Percentiles rank a stretch among this genome's conserved stretches.
Evolutionary conservation across 2,113 vertebrate species (phyloP).

Genomic region (Alethe castanea): DNA sequence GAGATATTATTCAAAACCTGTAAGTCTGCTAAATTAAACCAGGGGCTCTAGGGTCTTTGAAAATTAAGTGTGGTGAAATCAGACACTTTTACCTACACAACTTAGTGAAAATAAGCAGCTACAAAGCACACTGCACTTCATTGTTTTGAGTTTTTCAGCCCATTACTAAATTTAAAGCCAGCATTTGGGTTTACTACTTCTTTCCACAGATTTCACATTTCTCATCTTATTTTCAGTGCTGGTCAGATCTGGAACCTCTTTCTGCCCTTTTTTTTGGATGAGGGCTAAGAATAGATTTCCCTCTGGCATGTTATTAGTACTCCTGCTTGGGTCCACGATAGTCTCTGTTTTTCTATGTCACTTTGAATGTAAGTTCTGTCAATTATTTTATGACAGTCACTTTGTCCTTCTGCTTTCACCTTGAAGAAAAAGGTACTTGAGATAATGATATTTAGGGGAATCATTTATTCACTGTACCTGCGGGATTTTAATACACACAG

Average conservation of each 20-base stretch:
- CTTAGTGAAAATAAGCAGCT: slow-evolving; percentile 41
- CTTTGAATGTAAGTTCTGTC: background rate
- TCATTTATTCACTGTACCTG: background rate
- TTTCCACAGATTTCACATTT: slow-evolving; percentile 49
- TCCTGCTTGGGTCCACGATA: background rate
- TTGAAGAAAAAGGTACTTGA: background rate
- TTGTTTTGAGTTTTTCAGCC: slow-evolving; percentile 50
- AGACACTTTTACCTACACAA: slow-evolving; percentile 35
- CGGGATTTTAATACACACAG: background rate
- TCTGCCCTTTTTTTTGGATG: background rate
- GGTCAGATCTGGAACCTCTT: slow-evolving; percentile 1
- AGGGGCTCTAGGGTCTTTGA: slow-evolving; percentile 32
- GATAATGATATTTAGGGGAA: background rate
- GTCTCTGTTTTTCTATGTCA: background rate
- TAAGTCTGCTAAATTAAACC: slow-evolving; percentile 57
- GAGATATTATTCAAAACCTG: slow-evolving; percentile 53
- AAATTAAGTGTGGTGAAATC: slow-evolving; percentile 62
- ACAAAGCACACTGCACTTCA: slow-evolving; percentile 50
- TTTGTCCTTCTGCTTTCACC: background rate
- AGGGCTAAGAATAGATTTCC: background rate
- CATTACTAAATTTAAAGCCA: slow-evolving; percentile 29
- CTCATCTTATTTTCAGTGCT: background rate
- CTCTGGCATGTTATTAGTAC: background rate
- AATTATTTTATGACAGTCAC: background rate
- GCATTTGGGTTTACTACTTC: background rate